phyloP scores from a whole-genome alignment of 2,888 invertebrate species.

The Machimus atricapillus region DNA sequence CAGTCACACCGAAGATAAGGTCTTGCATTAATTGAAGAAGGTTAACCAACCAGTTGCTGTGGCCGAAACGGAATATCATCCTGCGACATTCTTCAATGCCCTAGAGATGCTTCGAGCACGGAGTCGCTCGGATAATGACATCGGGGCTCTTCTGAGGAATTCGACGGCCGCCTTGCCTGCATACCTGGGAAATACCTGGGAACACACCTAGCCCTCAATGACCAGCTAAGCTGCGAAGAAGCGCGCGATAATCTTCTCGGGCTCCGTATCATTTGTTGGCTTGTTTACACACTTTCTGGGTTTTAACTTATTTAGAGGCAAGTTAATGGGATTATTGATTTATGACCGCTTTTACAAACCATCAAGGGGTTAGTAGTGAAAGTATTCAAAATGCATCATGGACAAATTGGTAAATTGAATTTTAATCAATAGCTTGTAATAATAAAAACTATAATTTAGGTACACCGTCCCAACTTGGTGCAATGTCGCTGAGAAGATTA shows the following conservation, averaged over 20 bases:
- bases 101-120: constrained; percentile 11
- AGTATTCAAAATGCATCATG: neutral
- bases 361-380: neutral
- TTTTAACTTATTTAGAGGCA: neutral
- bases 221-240: neutral
- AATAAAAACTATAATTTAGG: neutral
- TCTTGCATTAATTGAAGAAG: constrained; percentile 22
- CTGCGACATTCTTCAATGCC: constrained; percentile 33
- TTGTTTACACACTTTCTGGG: constrained; percentile 15
- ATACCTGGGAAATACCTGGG: constrained; percentile 29
- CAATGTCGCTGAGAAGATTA: too few species aligned
- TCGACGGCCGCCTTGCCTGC: neutral
- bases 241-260: constrained; percentile 1
- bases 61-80: constrained; percentile 14
- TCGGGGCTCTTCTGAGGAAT: neutral
- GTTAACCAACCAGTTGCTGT: constrained; percentile 28
- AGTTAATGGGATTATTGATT: neutral
- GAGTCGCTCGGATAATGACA: constrained; percentile 7
- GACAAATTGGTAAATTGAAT: neutral
- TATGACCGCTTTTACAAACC: neutral
- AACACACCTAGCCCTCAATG: constrained; percentile 25
- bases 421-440: neutral
- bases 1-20: constrained; percentile 21
- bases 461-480: too few species aligned
- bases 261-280: neutral